Base-by-base conservation (phyloP, 2,797 vertebrate genomes). In the Pangasius larnaudii region DNA sequence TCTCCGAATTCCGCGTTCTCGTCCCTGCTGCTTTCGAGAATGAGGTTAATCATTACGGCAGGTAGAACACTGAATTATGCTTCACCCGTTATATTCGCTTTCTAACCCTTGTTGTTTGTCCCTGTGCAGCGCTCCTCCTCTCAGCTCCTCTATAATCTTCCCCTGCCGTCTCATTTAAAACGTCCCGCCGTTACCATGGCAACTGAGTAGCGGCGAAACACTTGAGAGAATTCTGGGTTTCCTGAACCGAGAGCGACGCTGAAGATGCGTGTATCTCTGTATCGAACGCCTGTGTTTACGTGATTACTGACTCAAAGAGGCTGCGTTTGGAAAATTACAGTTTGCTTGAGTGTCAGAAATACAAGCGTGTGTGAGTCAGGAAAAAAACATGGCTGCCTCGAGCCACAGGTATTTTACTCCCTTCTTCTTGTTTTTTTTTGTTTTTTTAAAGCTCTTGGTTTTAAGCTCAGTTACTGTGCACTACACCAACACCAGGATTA, bases 171-270 rank as follows among this genome's bases (percentile, higher is more conserved):
- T 90, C 14, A 14, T 87, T 46, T 72, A 83, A 85, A 90, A 86
- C 16, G 24, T 53, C 46, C 61, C 3, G 0, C 42, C 0, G 90
- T 91, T 86, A 86, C 91, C 88, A 91, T 90, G 84, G 88, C 84
- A 86, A 90, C 91, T 90, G 88, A 89, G 87, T 42, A 75, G 58
- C 83, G 80, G 69, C 88, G 46, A 81, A 87, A 56, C 87, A 77
- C 88, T 69, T 56, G 82, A 87, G 85, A 86, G 72, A 77, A 82
- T 82, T 82, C 58, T 61, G 42, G 79, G 63, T 39, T 85, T 83
- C 46, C 59, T 53, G 42, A 78, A 18, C 27, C 10, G 59, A 86
- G 71, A 53, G 46, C 9, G 14, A 36, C 16, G 39, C 74, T 86
- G 59, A 71, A 19, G 61, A 84, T 13, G 18, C 7, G 56, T 42